Evolutionary conservation across 1,140 invertebrate species (phyloP), one percentile per base, ranked within the genome.

Genomic region (Araneus ventricosus): DNA sequence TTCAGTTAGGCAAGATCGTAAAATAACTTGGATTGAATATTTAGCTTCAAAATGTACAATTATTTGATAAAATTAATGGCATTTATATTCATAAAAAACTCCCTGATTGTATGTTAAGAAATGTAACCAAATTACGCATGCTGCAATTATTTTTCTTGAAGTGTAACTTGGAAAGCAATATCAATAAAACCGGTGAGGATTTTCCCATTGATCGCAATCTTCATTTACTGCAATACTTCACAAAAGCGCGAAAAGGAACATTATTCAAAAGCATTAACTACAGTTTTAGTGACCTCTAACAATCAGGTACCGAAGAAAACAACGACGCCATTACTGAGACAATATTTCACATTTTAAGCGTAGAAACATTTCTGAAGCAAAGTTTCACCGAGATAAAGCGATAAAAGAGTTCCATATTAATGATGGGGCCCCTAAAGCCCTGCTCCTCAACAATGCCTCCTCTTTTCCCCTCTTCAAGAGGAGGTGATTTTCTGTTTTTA

Each of bases 371-470:
- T 75, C 70, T 34, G 3, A 7, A 14, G 70, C 14, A 37, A 75
- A 75, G 70, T 75, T 22, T 20, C 70, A 20, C 30, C 5, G 30
- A 75, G 70, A 75, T 75, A 75, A 75, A 75, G 30, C 34, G 70
- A 75, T 75, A 34, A 70, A 70, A 75, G 70, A 34, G 30, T 34
- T 75, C 70, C 80, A 82, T 82, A 82, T 82, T 82, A 82, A 82
- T 82, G 80, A 82, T 52, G 41, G 17, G 45, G 41, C 80, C 39
- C 41, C 41, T 82, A 82, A 82, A 82, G 24, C 80, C 80, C 80
- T 45, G 39, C 39, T 82, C 37, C 39, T 82, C 45, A 24, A 45
- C 80, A 52, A 41, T 41, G n/a, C 80, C 30, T 52, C 41, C 20
- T 17, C 39, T 41, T 20, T 75, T 75, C 20, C 34, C 34, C 70